A percentile compares a stretch with the other conserved stretches of the same genome.
Conservation (phyloP, 2,113 vertebrate species). For the Lynx canadensis region DNA sequence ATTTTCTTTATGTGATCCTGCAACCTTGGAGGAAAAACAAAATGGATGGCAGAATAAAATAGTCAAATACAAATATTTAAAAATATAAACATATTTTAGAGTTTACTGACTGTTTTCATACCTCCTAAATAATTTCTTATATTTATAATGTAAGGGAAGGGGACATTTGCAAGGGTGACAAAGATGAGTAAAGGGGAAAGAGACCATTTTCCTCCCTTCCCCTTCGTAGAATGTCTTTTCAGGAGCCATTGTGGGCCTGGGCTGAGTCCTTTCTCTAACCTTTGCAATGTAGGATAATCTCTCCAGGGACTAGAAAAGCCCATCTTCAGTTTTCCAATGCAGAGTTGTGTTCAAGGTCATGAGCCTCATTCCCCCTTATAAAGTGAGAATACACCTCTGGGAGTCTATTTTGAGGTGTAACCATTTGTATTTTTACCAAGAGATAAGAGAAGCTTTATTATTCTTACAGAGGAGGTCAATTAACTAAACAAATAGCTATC, state of each 20-base stretch:
- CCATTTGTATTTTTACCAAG: slow-evolving; percentile 21
- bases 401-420: not conserved
- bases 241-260: not conserved
- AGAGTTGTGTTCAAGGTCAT: slow-evolving; percentile 9
- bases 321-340: not conserved
- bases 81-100: not conserved
- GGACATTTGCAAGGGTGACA: not conserved
- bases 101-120: not conserved
- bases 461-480: slow-evolving; percentile 24
- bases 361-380: not conserved
- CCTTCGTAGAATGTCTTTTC: not conserved
- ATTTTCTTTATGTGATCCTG: not conserved
- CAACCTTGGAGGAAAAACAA: not conserved
- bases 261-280: not conserved
- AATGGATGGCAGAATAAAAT: not conserved
- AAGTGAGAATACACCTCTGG: not conserved
- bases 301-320: not conserved
- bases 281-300: not conserved
- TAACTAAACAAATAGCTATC: slow-evolving; percentile 33
- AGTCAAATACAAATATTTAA: not conserved
- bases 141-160: not conserved
- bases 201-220: not conserved
- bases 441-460: slow-evolving; percentile 18
- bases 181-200: not conserved
- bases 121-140: not conserved